Percentiles rank a stretch among this genome's conserved stretches.
Evolutionary conservation across 2,888 invertebrate genomes (phyloP).

Genomic region (Tenthredo mesomela): DNA sequence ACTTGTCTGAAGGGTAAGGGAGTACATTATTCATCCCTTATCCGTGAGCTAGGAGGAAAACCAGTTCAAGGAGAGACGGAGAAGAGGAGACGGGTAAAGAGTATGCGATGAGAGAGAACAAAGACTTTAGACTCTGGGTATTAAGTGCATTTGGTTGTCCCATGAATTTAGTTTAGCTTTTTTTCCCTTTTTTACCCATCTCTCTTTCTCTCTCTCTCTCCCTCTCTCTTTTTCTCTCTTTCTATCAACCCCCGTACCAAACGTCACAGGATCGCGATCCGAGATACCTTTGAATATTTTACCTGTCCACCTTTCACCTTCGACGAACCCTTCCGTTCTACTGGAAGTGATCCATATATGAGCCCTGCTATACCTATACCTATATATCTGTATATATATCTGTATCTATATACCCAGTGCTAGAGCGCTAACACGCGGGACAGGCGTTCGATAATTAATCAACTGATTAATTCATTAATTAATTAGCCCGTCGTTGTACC

Average conservation of each 20-base stretch:
- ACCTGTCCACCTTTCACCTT: constrained; percentile 45
- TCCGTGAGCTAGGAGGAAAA: constrained; percentile 59
- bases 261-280: constrained; percentile 45
- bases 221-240: constrained; percentile 35
- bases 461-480: constrained; percentile 47
- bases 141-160: constrained; percentile 51
- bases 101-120: constrained; percentile 46
- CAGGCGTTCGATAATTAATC: constrained; percentile 27
- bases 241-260: constrained; percentile 36
- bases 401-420: neutral
- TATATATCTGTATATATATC: too few species aligned
- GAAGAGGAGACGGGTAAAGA: constrained; percentile 48
- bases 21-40: constrained; percentile 76
- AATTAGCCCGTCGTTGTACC: constrained; percentile 37
- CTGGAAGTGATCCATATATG: constrained; percentile 12
- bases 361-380: neutral
- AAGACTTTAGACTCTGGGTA: constrained; percentile 40
- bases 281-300: constrained; percentile 40
- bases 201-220: constrained; percentile 45
- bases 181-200: constrained; percentile 52
- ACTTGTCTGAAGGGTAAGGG: constrained; percentile 62
- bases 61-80: constrained; percentile 45
- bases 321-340: constrained; percentile 17
- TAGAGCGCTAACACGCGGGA: constrained; percentile 12
- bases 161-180: constrained; percentile 53